phyloP scores from a whole-genome alignment of 2,888 invertebrate species.

The Scelioninae gen. 2 region DNA sequence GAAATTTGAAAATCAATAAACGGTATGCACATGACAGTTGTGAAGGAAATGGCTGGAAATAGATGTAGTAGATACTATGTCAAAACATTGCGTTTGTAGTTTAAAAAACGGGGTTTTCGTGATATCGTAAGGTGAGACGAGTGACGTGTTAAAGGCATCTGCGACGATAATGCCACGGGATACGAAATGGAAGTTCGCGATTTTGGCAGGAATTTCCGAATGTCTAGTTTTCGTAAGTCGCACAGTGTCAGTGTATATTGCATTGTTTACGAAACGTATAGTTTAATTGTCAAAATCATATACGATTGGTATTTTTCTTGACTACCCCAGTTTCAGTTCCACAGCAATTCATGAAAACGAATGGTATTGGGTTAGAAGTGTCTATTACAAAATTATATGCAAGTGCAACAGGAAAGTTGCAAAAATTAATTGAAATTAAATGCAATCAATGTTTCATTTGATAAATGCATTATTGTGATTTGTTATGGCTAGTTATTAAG shows the following conservation, averaged over 20 bases:
- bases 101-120: slow-evolving; percentile 63
- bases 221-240: slow-evolving; percentile 72
- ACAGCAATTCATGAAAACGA: too few relatives aligned
- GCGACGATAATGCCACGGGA: slow-evolving; percentile 52
- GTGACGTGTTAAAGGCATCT: slow-evolving; percentile 38
- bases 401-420: too few relatives aligned
- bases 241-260: slow-evolving; percentile 45
- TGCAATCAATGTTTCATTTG: too few relatives aligned
- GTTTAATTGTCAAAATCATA: slow-evolving; percentile 6
- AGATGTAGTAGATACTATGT: slow-evolving; percentile 65
- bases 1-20: slow-evolving; percentile 74
- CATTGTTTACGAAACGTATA: slow-evolving; percentile 43
- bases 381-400: too few relatives aligned
- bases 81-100: slow-evolving; percentile 66
- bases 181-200: slow-evolving; percentile 71
- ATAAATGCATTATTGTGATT: too few relatives aligned
- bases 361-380: too few relatives aligned
- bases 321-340: too few relatives aligned
- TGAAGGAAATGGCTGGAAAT: slow-evolving; percentile 69
- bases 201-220: slow-evolving; percentile 72
- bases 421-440: too few relatives aligned
- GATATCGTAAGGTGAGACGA: slow-evolving; percentile 54
- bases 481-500: too few relatives aligned
- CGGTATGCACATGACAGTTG: slow-evolving; percentile 66
- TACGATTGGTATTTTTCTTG: neutral